Conservation (phyloP, 2,797 vertebrate species). For the Gadopsis marmoratus region DNA sequence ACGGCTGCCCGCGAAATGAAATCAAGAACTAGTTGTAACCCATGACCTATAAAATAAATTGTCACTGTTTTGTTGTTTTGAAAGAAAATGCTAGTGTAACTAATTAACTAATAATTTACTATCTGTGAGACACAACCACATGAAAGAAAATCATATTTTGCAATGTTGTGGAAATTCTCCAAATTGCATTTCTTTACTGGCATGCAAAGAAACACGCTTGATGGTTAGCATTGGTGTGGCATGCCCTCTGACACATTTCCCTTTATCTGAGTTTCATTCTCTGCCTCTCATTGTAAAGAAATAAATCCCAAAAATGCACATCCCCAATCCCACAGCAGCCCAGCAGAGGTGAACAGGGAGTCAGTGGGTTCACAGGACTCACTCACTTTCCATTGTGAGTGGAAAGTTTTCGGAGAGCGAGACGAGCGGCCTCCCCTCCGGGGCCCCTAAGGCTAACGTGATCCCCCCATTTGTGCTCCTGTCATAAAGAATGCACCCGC, state of each 20-base stretch:
- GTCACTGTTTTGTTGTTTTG: not conserved
- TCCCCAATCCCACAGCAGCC: constrained; percentile 44
- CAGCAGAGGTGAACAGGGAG: constrained; percentile 49
- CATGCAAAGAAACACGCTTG: not conserved
- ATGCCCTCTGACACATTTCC: constrained; percentile 50
- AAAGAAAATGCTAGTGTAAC: not conserved
- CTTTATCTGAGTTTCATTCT: constrained; percentile 11
- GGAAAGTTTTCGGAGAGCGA: constrained; percentile 83
- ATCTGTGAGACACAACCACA: not conserved
- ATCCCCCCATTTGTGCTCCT: constrained; percentile 82
- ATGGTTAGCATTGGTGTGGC: not conserved
- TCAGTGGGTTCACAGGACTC: constrained; percentile 79
- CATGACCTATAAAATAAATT: not conserved
- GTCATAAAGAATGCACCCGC: constrained; percentile 83
- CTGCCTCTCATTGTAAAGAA: constrained; percentile 8
- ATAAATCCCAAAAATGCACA: not conserved
- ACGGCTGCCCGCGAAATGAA: too few relatives aligned
- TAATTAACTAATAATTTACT: not conserved
- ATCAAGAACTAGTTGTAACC: not conserved
- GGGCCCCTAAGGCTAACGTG: constrained; percentile 80
- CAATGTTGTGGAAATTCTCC: not conserved
- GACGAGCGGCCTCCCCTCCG: constrained; percentile 60
- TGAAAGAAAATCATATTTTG: not conserved
- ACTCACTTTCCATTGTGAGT: constrained; percentile 67
- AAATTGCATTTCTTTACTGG: not conserved